Conservation (phyloP, 2,113 vertebrate genomes). For the Tinamus guttatus region DNA sequence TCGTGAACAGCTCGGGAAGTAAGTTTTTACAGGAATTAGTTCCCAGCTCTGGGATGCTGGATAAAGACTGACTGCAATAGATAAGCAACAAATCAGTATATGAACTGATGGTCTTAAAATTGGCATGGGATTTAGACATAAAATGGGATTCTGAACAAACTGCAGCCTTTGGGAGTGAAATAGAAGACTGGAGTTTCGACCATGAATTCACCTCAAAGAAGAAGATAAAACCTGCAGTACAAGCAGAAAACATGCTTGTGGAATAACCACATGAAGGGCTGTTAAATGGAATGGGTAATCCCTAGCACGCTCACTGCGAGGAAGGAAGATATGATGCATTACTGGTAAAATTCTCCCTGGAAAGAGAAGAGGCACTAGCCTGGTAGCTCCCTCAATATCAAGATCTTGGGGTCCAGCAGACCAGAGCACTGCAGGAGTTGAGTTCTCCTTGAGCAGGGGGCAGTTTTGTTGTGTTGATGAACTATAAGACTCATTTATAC, state of each 20-base stretch:
- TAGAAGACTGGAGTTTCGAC: background rate
- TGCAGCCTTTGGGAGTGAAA: background rate
- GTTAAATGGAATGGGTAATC: background rate
- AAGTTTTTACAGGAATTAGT: background rate
- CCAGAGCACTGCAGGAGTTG: background rate
- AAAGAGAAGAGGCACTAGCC: background rate
- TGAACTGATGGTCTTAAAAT: background rate
- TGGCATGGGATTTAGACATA: background rate
- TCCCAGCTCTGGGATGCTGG: background rate
- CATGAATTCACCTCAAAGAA: background rate
- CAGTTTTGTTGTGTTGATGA: background rate
- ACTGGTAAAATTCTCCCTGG: fast-evolving
- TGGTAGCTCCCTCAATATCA: background rate
- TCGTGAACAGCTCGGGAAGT: background rate
- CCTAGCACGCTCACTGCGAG: background rate
- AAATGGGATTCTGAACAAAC: background rate
- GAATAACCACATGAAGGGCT: background rate
- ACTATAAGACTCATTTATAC: background rate
- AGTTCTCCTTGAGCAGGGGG: background rate
- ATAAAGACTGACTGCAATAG: background rate
- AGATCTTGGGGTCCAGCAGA: background rate
- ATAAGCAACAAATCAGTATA: background rate
- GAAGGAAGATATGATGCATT: background rate
- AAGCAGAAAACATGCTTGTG: background rate
- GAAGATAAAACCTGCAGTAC: background rate